Conservation (phyloP, 2,113 vertebrate species). For the Vombatus ursinus region DNA sequence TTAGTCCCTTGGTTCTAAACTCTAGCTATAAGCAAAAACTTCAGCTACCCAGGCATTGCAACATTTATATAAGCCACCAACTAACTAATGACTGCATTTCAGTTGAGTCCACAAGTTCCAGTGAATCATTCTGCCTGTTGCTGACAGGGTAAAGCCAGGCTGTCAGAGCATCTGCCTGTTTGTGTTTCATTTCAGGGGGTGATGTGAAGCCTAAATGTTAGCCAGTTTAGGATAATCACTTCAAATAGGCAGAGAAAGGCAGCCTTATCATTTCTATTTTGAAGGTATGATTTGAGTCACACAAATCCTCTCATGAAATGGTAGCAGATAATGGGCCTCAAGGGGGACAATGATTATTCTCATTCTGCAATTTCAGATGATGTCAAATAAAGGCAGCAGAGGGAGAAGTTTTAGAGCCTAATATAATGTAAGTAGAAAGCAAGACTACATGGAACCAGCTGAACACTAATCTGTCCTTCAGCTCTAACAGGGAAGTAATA, state of each 20-base stretch:
- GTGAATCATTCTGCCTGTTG: conserved; percentile 29
- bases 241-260: conserved; percentile 41
- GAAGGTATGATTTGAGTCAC: conserved; percentile 58
- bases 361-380: conserved; percentile 77
- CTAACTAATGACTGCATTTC: conserved; percentile 26
- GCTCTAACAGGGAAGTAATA: conserved; percentile 78
- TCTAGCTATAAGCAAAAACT: not conserved
- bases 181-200: conserved; percentile 68
- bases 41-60: not conserved
- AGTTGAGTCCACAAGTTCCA: conserved; percentile 32
- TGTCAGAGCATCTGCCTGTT: conserved; percentile 65
- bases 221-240: conserved; percentile 67
- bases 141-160: conserved; percentile 55
- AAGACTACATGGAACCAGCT: conserved; percentile 81
- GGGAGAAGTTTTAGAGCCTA: conserved; percentile 78
- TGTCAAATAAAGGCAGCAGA: conserved; percentile 70
- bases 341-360: conserved; percentile 74
- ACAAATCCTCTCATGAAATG: conserved; percentile 80
- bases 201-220: conserved; percentile 66
- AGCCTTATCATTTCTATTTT: conserved; percentile 60
- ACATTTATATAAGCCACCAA: not conserved
- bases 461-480: conserved; percentile 83
- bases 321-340: conserved; percentile 79
- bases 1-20: conserved; percentile 1
- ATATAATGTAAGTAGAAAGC: conserved; percentile 83